phyloP scores from a whole-genome alignment of 2,113 vertebrate genomes.

The Patagioenas fasciata region DNA sequence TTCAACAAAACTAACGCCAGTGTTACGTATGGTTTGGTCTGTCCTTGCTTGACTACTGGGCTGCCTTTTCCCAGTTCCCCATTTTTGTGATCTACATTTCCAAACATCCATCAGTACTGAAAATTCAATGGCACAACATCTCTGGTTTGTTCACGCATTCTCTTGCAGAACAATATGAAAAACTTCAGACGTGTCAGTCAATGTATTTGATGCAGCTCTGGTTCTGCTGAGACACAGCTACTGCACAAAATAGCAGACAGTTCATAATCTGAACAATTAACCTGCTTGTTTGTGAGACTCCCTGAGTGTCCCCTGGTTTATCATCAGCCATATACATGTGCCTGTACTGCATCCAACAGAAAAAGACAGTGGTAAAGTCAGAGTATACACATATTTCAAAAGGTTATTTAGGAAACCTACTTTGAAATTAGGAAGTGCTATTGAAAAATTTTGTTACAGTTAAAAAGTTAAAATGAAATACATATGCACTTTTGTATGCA shows the following conservation, averaged over 20 bases:
- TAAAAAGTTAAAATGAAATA: background rate
- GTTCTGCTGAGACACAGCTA: background rate
- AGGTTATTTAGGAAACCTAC: background rate
- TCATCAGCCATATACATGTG: background rate
- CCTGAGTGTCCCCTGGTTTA: background rate
- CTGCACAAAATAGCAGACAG: background rate
- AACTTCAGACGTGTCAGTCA: background rate
- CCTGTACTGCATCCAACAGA: background rate
- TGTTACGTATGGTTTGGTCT: accelerated
- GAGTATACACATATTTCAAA: background rate
- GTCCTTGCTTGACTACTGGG: background rate
- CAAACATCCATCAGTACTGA: background rate
- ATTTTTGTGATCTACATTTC: background rate
- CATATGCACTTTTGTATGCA: background rate
- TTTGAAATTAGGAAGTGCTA: background rate
- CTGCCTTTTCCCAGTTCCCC: background rate
- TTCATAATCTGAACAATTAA: background rate
- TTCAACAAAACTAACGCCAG: background rate
- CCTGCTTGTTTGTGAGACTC: background rate
- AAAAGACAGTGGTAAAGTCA: background rate
- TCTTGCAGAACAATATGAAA: background rate
- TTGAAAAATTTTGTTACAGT: background rate
- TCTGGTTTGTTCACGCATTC: background rate
- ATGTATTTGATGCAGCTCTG: background rate
- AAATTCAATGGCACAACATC: background rate